Evolutionary conservation across 2,797 vertebrate species (phyloP).

Genomic region (Hypotaenidia philippensis): DNA sequence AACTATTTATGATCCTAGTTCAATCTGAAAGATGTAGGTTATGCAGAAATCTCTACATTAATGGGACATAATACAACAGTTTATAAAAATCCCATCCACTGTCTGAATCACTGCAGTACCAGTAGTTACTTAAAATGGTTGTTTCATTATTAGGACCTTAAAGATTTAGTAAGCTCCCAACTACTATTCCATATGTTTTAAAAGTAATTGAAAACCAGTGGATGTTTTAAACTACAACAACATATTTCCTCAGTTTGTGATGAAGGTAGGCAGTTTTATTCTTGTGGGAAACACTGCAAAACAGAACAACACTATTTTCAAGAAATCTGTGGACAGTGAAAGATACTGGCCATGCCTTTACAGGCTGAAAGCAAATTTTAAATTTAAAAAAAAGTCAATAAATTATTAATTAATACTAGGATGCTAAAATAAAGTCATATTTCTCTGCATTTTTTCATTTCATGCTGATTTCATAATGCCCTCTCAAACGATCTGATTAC

Average conservation of each 20-base stretch:
- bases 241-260: not conserved
- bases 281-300: not conserved
- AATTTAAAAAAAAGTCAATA: not conserved
- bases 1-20: not conserved
- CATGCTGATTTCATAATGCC: not conserved
- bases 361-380: not conserved
- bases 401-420: not conserved
- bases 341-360: not conserved
- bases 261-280: not conserved
- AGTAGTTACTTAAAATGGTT: not conserved
- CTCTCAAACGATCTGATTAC: not conserved
- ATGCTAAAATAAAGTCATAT: not conserved
- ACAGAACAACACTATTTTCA: not conserved
- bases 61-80: not conserved
- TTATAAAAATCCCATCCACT: not conserved
- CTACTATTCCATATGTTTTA: not conserved
- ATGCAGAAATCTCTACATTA: not conserved
- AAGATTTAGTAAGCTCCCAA: not conserved
- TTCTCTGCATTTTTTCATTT: not conserved
- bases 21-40: not conserved
- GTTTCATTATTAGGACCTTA: not conserved
- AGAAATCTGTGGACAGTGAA: not conserved
- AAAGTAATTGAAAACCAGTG: not conserved
- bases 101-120: not conserved
- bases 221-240: not conserved